Conservation (phyloP, 2,888 invertebrate species). For the Octonoba sinensis region DNA sequence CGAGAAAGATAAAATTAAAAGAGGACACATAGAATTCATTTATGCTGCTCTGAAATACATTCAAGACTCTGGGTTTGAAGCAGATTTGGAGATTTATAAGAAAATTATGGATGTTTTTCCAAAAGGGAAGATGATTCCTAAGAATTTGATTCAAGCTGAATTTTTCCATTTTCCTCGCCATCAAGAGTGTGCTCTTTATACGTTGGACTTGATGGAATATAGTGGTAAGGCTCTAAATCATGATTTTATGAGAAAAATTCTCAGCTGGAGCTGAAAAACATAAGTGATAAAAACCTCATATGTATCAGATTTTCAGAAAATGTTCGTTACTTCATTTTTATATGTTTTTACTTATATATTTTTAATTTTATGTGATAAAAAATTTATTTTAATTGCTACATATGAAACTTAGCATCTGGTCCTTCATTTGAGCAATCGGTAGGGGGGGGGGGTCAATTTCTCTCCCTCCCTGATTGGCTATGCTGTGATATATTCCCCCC, state of each 20-base stretch:
- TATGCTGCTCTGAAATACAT: slow-evolving; percentile 88
- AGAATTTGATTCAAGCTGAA: slow-evolving; percentile 86
- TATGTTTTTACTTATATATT: too few relatives aligned
- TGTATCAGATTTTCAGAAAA: too few relatives aligned
- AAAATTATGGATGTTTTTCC: slow-evolving; percentile 87
- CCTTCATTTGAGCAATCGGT: too few relatives aligned
- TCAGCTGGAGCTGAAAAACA: too few relatives aligned
- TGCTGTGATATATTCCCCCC: too few relatives aligned
- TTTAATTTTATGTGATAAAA: too few relatives aligned
- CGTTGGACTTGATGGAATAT: slow-evolving; percentile 95
- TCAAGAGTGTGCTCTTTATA: slow-evolving; percentile 90
- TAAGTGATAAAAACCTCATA: too few relatives aligned
- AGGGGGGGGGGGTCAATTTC: too few relatives aligned
- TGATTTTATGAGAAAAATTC: neutral
- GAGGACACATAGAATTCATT: slow-evolving; percentile 95
- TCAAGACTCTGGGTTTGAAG: slow-evolving; percentile 81
- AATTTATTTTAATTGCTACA: too few relatives aligned
- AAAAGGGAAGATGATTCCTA: slow-evolving; percentile 87
- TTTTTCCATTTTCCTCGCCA: slow-evolving; percentile 96
- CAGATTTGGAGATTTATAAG: slow-evolving; percentile 79
- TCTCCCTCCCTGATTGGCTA: too few relatives aligned
- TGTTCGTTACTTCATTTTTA: too few relatives aligned
- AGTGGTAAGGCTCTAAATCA: slow-evolving; percentile 77
- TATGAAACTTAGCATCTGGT: too few relatives aligned
- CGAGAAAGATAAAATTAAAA: slow-evolving; percentile 78